Percentiles rank a stretch among this genome's conserved stretches.
These are phyloP conservation scores for Antechinus stuartii DNA, from an alignment of 2,113 vertebrate genomes.

Conservation along the genomic window DNA sequence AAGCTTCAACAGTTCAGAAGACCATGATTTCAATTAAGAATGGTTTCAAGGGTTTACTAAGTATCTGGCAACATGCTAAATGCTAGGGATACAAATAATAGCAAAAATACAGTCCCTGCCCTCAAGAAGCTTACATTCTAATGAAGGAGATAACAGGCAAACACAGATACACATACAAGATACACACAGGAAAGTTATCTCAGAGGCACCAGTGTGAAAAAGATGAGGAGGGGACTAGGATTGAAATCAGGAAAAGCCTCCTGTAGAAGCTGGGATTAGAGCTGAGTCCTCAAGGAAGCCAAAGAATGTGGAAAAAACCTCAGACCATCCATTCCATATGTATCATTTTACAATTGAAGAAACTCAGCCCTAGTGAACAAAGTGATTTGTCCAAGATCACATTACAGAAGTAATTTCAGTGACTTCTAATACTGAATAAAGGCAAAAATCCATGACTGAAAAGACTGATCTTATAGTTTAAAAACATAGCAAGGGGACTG, in stretches of 20 bases:
- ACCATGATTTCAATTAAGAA: background rate
- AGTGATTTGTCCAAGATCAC: background rate
- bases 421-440: constrained; percentile 9
- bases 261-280: background rate
- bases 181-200: background rate
- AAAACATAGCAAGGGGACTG: background rate
- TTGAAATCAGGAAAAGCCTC: background rate
- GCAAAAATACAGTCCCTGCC: no score
- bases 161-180: background rate
- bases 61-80: background rate
- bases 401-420: background rate
- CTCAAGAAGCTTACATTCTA: background rate
- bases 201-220: background rate
- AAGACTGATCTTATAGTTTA: background rate
- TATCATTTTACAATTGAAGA: background rate
- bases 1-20: background rate
- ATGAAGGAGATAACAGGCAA: background rate
- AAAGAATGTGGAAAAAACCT: background rate
- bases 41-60: background rate
- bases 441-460: constrained; percentile 7
- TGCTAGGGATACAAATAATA: background rate
- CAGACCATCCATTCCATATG: background rate
- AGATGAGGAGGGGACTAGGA: background rate
- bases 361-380: background rate
- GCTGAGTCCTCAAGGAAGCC: background rate